These are phyloP conservation scores for Danio tinwini DNA, from an alignment of 2,797 vertebrate genomes.

Conservation along the genomic window DNA sequence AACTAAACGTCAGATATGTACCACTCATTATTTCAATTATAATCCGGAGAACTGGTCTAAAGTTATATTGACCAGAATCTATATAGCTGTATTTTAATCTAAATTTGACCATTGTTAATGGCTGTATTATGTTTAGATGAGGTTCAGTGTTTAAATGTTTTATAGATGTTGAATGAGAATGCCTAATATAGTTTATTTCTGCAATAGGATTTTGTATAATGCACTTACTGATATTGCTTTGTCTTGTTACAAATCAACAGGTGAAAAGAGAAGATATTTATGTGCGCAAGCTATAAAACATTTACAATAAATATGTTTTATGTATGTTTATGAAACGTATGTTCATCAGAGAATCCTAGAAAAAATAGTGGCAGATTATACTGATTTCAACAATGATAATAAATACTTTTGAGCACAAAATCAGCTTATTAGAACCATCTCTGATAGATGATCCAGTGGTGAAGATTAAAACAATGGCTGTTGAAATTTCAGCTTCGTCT, in stretches of 20 bases:
- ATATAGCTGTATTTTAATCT: background rate
- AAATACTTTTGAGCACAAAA: background rate
- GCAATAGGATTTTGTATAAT: too few species aligned
- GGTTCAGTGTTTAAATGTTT: background rate
- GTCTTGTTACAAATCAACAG: background rate
- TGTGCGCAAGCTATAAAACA: background rate
- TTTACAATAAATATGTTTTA: background rate
- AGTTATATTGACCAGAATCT: background rate
- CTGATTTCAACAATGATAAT: background rate
- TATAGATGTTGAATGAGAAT: background rate
- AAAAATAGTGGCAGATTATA: too few species aligned
- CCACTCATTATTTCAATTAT: slow-evolving; percentile 16
- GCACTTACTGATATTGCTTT: background rate
- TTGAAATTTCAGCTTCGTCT: background rate
- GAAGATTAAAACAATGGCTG: background rate
- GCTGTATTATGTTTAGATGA: background rate
- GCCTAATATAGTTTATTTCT: background rate
- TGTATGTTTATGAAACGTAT: too few species aligned
- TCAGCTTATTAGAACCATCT: background rate
- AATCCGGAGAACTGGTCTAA: background rate
- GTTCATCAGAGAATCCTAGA: too few species aligned
- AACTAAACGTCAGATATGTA: slow-evolving; percentile 51
- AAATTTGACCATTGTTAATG: background rate
- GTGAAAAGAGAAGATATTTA: background rate
- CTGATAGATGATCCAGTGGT: background rate